These are phyloP conservation scores for Bettongia penicillata DNA, from an alignment of 2,113 vertebrate genomes.

Conservation along the genomic window DNA sequence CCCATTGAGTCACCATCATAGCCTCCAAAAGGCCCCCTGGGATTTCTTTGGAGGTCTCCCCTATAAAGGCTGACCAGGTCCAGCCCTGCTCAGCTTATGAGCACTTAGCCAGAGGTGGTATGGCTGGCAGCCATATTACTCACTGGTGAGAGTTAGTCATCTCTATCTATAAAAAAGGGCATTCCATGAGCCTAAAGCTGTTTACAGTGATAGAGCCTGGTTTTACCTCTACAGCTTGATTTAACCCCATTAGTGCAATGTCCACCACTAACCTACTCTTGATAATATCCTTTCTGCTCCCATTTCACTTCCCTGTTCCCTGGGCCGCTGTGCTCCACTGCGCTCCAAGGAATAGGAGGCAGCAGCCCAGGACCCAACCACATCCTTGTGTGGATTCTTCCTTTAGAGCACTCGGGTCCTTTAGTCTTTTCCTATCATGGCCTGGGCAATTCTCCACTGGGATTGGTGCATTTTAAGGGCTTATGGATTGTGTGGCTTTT, in stretches of 20 bases:
- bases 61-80: slow-evolving; percentile 64
- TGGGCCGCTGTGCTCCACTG: background rate
- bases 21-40: slow-evolving; percentile 63
- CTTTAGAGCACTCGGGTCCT: background rate
- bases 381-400: background rate
- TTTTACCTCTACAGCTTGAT: background rate
- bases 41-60: slow-evolving; percentile 80
- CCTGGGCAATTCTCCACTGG: background rate
- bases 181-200: slow-evolving; percentile 75
- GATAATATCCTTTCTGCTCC: background rate
- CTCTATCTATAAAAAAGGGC: slow-evolving; percentile 78
- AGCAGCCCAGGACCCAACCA: background rate
- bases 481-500: background rate
- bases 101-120: slow-evolving; percentile 79
- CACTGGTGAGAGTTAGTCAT: slow-evolving; percentile 85
- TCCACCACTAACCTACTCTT: background rate
- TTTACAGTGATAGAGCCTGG: slow-evolving; percentile 46
- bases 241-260: background rate
- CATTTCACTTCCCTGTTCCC: slow-evolving; percentile 36
- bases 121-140: slow-evolving; percentile 82
- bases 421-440: background rate
- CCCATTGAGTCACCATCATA: slow-evolving; percentile 79
- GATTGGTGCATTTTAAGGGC: background rate
- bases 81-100: slow-evolving; percentile 76
- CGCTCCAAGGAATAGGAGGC: background rate